Conservation (phyloP, 2,113 vertebrate genomes). For the Pelvicachromis taeniatus region DNA sequence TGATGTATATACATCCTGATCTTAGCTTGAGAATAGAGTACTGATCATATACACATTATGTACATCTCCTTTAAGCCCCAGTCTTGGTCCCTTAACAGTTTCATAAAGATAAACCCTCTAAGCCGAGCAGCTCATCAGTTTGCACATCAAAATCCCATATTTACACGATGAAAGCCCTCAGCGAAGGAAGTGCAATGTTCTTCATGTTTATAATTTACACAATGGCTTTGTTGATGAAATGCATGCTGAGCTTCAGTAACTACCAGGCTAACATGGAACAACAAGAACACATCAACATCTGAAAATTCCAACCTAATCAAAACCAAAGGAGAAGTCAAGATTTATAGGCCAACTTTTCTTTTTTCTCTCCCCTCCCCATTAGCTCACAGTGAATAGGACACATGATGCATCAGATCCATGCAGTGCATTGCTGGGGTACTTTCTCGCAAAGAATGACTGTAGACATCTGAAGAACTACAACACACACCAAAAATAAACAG, state of each 20-base stretch:
- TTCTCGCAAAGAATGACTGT: conserved; percentile 58
- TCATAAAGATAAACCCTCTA: conserved; percentile 45
- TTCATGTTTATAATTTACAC: conserved; percentile 65
- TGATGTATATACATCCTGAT: conserved; percentile 67
- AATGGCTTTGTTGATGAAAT: conserved; percentile 76
- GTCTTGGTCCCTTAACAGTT: conserved; percentile 66
- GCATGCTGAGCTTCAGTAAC: conserved; percentile 83
- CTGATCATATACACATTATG: conserved; percentile 80
- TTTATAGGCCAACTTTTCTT: conserved; percentile 70
- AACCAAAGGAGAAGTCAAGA: conserved; percentile 18
- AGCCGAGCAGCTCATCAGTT: conserved; percentile 30
- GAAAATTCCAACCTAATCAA: conserved; percentile 56
- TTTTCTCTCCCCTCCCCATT: conserved; percentile 36
- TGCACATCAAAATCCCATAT: conserved; percentile 60
- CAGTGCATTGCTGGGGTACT: conserved; percentile 76
- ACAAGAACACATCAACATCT: conserved; percentile 72
- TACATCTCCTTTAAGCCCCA: conserved; percentile 72
- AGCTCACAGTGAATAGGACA: conserved; percentile 84
- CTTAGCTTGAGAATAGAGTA: conserved; percentile 66
- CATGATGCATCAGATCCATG: conserved; percentile 82
- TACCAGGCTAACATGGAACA: conserved; percentile 75
- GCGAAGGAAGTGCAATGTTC: conserved; percentile 77
- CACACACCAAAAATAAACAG: conserved; percentile 75
- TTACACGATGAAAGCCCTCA: conserved; percentile 75
- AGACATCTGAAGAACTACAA: conserved; percentile 76